phyloP scores from a whole-genome alignment of 2,888 invertebrate species.

The Strigamia transsilvanica region DNA sequence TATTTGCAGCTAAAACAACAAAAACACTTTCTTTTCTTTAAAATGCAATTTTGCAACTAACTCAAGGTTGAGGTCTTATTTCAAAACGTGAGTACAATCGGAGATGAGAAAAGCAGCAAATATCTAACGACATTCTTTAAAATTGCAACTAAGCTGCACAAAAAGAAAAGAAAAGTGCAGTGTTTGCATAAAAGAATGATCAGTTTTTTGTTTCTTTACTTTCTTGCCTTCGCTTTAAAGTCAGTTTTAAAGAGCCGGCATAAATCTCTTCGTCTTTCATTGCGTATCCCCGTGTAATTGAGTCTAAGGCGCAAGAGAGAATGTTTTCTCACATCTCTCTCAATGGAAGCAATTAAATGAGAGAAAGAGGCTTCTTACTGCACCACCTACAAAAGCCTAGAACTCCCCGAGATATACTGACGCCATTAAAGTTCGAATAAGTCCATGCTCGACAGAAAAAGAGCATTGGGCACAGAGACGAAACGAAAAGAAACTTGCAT shows the following conservation, averaged over 20 bases:
- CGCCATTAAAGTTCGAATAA: slow-evolving; percentile 16
- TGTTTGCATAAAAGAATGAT: not conserved
- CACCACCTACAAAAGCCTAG: slow-evolving; percentile 16
- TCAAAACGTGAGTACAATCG: too few species aligned
- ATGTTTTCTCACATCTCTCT: slow-evolving; percentile 26
- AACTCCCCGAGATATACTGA: slow-evolving; percentile 16
- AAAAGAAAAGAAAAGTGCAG: not conserved
- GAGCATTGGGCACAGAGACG: not conserved
- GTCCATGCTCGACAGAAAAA: slow-evolving; percentile 12
- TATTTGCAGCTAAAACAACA: too few species aligned
- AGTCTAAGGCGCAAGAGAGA: slow-evolving; percentile 20
- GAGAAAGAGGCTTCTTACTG: slow-evolving; percentile 16
- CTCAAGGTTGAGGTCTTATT: too few species aligned
- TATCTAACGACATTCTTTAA: too few species aligned
- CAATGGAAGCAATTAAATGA: slow-evolving; percentile 21
- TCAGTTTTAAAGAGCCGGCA: slow-evolving; percentile 17
- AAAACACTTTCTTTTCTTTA: too few species aligned
- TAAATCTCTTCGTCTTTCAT: slow-evolving; percentile 30
- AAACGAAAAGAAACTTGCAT: not conserved
- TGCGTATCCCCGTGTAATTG: slow-evolving; percentile 26
- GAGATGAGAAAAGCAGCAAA: not conserved
- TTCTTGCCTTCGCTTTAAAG: not conserved
- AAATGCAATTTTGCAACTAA: too few species aligned
- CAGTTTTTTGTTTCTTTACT: not conserved
- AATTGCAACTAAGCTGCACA: not conserved